Percentiles rank a stretch among this genome's conserved stretches.
phyloP scores from a whole-genome alignment of 2,797 vertebrate genomes.

The Leuciscus waleckii region DNA sequence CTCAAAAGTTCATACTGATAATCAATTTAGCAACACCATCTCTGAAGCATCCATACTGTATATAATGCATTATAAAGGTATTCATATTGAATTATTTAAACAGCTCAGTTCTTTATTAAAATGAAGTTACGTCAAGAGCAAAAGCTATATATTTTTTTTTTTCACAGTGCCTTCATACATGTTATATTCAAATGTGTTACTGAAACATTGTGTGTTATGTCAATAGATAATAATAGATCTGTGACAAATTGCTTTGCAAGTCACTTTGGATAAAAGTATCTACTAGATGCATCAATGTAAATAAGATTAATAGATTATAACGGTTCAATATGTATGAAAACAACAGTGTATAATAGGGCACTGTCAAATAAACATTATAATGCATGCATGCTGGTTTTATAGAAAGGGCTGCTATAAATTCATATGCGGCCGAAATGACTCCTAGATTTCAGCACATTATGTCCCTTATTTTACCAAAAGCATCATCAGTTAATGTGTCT shows the following conservation, averaged over 20 bases:
- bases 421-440: background rate
- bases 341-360: background rate
- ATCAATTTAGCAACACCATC: background rate
- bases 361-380: background rate
- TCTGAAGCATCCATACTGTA: background rate
- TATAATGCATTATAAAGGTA: background rate
- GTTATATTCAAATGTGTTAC: background rate
- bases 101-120: background rate
- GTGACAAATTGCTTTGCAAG: background rate
- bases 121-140: background rate
- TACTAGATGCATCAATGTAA: background rate
- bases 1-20: background rate
- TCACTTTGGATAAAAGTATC: background rate
- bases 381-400: background rate
- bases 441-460: background rate
- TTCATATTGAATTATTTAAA: background rate
- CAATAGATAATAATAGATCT: background rate
- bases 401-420: background rate
- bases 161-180: too few relatives aligned
- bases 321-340: background rate
- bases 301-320: background rate
- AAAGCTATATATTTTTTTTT: background rate
- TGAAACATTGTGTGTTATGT: background rate
- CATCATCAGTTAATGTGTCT: background rate
- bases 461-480: background rate